Evolutionary conservation across 2,113 vertebrate genomes (phyloP).

Genomic region (Castor canadensis): DNA sequence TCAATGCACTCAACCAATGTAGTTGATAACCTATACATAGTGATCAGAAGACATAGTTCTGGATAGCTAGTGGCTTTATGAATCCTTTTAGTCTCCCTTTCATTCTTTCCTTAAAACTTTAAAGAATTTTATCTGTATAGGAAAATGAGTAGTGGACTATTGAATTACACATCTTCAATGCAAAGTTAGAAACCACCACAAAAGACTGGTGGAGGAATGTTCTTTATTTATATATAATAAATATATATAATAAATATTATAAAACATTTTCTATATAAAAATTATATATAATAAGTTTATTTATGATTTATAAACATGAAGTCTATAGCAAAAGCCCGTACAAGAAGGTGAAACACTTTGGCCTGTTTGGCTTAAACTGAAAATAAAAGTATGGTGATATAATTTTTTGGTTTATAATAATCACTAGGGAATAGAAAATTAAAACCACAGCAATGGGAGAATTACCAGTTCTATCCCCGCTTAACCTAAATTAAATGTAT

Average conservation of each 20-base stretch:
- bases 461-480: background rate
- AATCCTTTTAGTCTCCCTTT: background rate
- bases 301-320: background rate
- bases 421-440: background rate
- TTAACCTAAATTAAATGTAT: background rate
- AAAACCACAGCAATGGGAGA: background rate
- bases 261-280: too few relatives aligned
- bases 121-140: background rate
- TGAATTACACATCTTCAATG: background rate
- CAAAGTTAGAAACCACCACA: background rate
- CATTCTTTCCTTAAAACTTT: background rate
- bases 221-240: background rate
- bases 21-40: background rate
- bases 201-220: background rate
- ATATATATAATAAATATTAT: too few relatives aligned
- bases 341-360: background rate
- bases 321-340: background rate
- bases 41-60: background rate
- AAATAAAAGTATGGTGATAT: fast-evolving
- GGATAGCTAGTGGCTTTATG: background rate
- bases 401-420: background rate
- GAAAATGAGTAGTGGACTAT: background rate
- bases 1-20: background rate
- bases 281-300: too few relatives aligned
- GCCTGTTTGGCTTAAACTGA: too few relatives aligned